A percentile compares a stretch with the other conserved stretches of the same genome.
Conservation (phyloP, 2,888 invertebrate species). For the Deilephila porcellus region DNA sequence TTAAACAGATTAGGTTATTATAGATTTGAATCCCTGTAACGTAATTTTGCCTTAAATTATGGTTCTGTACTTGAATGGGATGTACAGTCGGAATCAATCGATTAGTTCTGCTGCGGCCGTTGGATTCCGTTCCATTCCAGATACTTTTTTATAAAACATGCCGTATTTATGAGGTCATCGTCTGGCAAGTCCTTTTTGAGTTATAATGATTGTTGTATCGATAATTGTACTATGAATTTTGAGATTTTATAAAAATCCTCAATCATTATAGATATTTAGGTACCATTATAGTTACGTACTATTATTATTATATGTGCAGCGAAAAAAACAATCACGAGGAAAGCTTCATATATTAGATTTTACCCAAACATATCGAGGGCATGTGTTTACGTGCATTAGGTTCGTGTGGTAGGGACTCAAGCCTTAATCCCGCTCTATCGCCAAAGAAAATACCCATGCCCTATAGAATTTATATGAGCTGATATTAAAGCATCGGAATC, state of each 20-base stretch:
- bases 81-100: neutral
- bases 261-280: too few relatives aligned
- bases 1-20: too few relatives aligned
- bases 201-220: neutral
- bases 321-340: too few relatives aligned
- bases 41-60: neutral
- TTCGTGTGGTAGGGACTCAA: too few relatives aligned
- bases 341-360: too few relatives aligned
- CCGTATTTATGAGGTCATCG: neutral
- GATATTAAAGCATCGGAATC: neutral
- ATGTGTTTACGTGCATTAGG: too few relatives aligned
- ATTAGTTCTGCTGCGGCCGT: constrained; percentile 9
- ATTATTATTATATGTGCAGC: too few relatives aligned
- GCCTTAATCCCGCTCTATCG: too few relatives aligned
- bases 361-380: too few relatives aligned
- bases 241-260: neutral
- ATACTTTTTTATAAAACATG: neutral
- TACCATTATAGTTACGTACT: too few relatives aligned
- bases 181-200: neutral
- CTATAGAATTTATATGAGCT: too few relatives aligned
- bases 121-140: constrained; percentile 18
- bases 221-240: neutral
- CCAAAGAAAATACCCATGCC: too few relatives aligned
- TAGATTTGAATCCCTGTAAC: neutral
- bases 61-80: neutral